Evolutionary conservation across 2,888 invertebrate genomes (phyloP), one percentile per base, ranked within the genome.

Genomic region (Amorpha juglandis): DNA sequence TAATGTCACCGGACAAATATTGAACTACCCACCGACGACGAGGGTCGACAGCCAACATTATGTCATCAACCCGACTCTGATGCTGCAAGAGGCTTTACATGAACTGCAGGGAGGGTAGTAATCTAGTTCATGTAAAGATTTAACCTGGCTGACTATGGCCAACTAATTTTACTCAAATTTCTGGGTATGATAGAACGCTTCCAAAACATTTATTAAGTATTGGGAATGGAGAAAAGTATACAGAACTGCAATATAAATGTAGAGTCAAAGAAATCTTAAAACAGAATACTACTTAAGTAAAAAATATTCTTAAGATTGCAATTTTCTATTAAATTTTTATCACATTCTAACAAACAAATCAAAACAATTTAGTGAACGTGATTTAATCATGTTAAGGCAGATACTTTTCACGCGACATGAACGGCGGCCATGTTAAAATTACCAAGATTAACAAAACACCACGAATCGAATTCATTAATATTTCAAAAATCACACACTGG

Each of bases 1-100:
- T 70, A 69, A 66, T 62, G 67, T 21, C 38, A 64, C 21, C 64
- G n/a, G 68, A 67, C 70, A 72, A 72, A 72, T 72, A 70, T 72
- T 72, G 69, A 70, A 69, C 69, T 67, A 69, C 68, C 69, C 63
- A 47, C 58, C 42, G 42, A 6, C 19, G 42, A 42, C 16, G 42
- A 52, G 12, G 52, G 27, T 42, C 19, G 19, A 38, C 55, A 55
- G 42, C 35, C 14, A 14, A 38, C 33, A 9, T n/a, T n/a, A n/a
- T n/a, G n/a, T n/a, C n/a, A n/a, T 8, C 35, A 19, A 58, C 42
- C 38, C 9, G 19, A 58, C 38, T 33, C 38, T 12, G 33, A 33
- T 19, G 55, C 35, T 11, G 58, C 21, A 58, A 19, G 12, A 50
- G 16, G 9, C 19, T 9, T 19, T 50, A 16, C 1, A 19, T 16